Evolutionary conservation across 2,888 invertebrate genomes (phyloP), one percentile per base, ranked within the genome.

Genomic region (Ichneumoninae sp.): DNA sequence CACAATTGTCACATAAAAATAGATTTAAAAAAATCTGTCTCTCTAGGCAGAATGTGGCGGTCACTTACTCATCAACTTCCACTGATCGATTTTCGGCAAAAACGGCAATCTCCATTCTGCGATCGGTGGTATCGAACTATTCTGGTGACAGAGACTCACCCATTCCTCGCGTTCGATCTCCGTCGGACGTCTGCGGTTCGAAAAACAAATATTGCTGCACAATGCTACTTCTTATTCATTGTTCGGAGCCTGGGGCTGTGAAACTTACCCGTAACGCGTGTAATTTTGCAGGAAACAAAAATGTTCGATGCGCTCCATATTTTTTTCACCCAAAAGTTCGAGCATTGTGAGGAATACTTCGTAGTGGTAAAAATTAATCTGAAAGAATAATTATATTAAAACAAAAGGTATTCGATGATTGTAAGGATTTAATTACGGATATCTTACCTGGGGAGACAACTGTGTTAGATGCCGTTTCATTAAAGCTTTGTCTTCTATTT

Each of bases 291-390:
- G 82, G 52, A 92, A 93, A 65, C 83, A 88, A 33, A 92, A 86
- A 65, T 90, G 89, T 83, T 90, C 89, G 60, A 88, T 90, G 65
- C 89, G 89, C 47, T 90, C 86, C 65, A 89, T 83, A 69, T 90
- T 88, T 76, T 89, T 89, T 44, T 90, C 89, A 36, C 87, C 86
- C 47, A 93, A 80, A 13, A 94, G 90, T 68, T 94, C 91, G 82
- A 94, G 89, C 62, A 95, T 93, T 22, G 94, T 93, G 33, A 93
- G 89, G 86, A 94, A 95, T 4, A 94, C 94, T 92, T 95, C 95
- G 83, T 95, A 95, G 85, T 95, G 92, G 89, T 95, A 95, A 85
- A 94, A 94, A 89, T 94, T 95, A 0, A 94, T 91, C 94, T 94
- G 88, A 66, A 90, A 52, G 19, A 72, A 26, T 62, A 77, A 82